phyloP scores from a whole-genome alignment of 2,113 vertebrate species.

The Aegypius monachus region DNA sequence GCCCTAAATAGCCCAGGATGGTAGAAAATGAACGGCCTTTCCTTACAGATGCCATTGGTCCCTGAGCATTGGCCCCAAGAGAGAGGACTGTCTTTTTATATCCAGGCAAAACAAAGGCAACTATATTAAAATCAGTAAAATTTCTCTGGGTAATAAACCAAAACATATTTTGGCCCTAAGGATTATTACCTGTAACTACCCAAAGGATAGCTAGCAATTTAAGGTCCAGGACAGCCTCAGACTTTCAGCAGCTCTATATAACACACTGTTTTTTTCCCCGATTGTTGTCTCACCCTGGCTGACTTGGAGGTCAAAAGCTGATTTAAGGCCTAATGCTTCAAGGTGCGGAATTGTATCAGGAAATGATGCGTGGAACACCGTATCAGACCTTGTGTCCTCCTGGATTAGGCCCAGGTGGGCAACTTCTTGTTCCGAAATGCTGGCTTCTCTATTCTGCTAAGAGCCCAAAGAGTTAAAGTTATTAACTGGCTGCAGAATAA shows the following conservation, averaged over 20 bases:
- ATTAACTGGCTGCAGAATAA: conserved; percentile 42
- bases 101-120: not conserved
- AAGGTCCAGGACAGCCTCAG: not conserved
- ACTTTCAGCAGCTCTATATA: not conserved
- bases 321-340: not conserved
- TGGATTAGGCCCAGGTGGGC: not conserved
- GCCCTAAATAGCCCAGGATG: not conserved
- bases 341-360: not conserved
- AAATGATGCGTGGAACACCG: not conserved
- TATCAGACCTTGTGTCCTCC: not conserved
- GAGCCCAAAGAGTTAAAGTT: conserved; percentile 33
- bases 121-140: not conserved
- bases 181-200: not conserved
- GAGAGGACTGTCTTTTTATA: not conserved
- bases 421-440: not conserved
- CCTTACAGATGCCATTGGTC: not conserved
- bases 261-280: not conserved
- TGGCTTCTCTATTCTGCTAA: not conserved
- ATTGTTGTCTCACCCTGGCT: not conserved
- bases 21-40: not conserved
- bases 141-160: not conserved
- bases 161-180: not conserved
- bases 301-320: not conserved
- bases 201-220: not conserved
- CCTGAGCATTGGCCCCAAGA: not conserved